phyloP scores from a whole-genome alignment of 2,113 vertebrate genomes.

The Ancistrus triradiatus region DNA sequence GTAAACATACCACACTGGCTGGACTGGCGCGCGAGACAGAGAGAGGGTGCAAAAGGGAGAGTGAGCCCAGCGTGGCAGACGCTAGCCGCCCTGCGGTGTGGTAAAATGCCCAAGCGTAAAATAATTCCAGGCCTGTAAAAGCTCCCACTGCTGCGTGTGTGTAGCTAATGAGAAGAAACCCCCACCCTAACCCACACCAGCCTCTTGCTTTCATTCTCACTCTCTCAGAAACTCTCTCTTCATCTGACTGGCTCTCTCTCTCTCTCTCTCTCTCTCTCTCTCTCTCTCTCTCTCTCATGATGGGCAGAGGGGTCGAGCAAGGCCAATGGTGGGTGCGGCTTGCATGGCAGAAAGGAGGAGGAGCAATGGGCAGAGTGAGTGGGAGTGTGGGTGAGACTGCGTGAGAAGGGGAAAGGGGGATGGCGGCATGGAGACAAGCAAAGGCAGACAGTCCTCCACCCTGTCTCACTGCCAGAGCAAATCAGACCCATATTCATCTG shows the following conservation, averaged over 20 bases:
- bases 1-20: conserved; percentile 18
- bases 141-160: conserved; percentile 43
- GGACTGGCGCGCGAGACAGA: background rate
- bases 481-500: conserved; percentile 11
- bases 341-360: conserved; percentile 31
- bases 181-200: conserved; percentile 19
- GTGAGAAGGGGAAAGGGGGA: conserved; percentile 13
- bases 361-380: conserved; percentile 17
- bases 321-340: conserved; percentile 46
- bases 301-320: conserved; percentile 45
- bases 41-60: background rate
- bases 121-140: conserved; percentile 60
- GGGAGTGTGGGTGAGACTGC: conserved; percentile 31
- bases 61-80: conserved; percentile 32
- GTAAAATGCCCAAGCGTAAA: conserved; percentile 56
- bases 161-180: conserved; percentile 54
- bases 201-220: background rate
- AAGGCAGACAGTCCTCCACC: conserved; percentile 32
- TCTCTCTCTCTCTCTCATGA: conserved; percentile 13
- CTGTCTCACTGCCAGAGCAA: conserved; percentile 32
- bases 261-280: conserved; percentile 4
- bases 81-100: conserved; percentile 55
- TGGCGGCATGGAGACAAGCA: conserved; percentile 1
- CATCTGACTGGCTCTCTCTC: conserved; percentile 1
- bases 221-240: conserved; percentile 21